These are phyloP conservation scores for Scaptomyza reducta DNA, from an alignment of 2,888 invertebrate species.

Conservation along the genomic window DNA sequence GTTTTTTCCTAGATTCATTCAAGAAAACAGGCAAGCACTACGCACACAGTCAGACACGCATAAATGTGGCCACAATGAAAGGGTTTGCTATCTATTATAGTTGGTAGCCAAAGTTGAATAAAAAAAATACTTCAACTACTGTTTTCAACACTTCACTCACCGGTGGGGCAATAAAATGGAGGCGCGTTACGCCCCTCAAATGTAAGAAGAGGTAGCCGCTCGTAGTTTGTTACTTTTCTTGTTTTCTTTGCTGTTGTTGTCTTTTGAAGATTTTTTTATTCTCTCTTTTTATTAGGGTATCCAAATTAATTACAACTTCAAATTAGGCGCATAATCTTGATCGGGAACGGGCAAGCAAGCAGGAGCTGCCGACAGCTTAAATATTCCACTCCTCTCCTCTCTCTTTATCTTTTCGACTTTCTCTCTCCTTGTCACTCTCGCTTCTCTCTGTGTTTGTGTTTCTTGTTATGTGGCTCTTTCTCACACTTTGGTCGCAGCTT, in stretches of 20 bases:
- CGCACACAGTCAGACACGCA: constrained; percentile 23
- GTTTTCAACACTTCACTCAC: constrained; percentile 81
- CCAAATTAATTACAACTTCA: constrained; percentile 83
- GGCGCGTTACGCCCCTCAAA: constrained; percentile 68
- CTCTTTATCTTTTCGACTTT: constrained; percentile 1
- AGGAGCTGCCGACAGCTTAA: constrained; percentile 46
- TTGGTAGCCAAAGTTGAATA: constrained; percentile 38
- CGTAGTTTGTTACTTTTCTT: constrained; percentile 39
- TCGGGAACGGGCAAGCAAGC: constrained; percentile 48
- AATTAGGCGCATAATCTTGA: constrained; percentile 82
- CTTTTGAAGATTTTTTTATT: constrained; percentile 44
- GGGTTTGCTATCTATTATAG: constrained; percentile 37
- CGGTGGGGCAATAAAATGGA: constrained; percentile 78
- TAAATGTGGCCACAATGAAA: constrained; percentile 22
- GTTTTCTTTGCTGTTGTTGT: constrained; percentile 26
- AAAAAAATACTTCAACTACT: constrained; percentile 71
- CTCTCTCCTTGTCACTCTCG: too few species aligned
- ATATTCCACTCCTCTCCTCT: constrained; percentile 12
- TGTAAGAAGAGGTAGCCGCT: constrained; percentile 31
- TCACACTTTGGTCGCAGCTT: constrained; percentile 20
- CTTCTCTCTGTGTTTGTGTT: constrained; percentile 17
- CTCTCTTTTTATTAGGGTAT: constrained; percentile 78
- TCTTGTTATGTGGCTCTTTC: constrained; percentile 15
- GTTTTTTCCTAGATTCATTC: constrained; percentile 70
- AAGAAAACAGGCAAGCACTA: constrained; percentile 74